A percentile compares a stretch with the other conserved stretches of the same genome.
Evolutionary conservation across 2,797 vertebrate genomes (phyloP).

Genomic region (Phaenicophaeus curvirostris): DNA sequence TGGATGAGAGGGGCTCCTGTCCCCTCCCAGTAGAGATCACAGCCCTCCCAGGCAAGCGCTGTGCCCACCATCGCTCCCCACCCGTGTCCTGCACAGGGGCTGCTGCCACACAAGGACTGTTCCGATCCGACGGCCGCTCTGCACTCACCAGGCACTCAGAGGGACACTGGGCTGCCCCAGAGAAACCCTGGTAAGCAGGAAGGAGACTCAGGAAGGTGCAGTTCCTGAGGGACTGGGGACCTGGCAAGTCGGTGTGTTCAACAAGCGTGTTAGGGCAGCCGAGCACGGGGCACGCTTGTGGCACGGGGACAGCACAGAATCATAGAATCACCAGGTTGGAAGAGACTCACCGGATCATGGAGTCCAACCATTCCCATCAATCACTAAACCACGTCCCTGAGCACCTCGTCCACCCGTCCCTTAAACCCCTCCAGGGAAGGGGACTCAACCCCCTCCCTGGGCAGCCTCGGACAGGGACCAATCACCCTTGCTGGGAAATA

Average conservation of each 20-base stretch:
- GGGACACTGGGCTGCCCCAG: neutral
- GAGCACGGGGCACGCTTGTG: accelerated
- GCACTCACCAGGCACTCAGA: neutral
- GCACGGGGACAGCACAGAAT: no score
- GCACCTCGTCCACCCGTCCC: no score
- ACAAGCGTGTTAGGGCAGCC: neutral
- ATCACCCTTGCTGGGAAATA: no score
- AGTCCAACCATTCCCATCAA: no score
- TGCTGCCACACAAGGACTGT: neutral
- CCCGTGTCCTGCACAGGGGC: accelerated
- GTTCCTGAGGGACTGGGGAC: neutral
- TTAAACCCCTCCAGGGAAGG: no score
- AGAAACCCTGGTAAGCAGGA: accelerated
- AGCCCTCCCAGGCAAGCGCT: neutral
- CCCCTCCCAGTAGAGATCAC: neutral
- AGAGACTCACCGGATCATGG: no score
- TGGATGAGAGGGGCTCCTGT: accelerated
- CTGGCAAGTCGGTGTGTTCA: accelerated
- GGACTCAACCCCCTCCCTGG: no score
- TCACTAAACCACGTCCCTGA: no score
- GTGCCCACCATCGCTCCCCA: neutral
- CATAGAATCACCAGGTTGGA: no score
- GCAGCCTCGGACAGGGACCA: no score
- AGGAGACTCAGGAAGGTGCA: neutral
- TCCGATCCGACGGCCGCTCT: neutral